These are phyloP conservation scores for Andrena bucephala DNA, from an alignment of 2,888 invertebrate genomes.

Conservation along the genomic window DNA sequence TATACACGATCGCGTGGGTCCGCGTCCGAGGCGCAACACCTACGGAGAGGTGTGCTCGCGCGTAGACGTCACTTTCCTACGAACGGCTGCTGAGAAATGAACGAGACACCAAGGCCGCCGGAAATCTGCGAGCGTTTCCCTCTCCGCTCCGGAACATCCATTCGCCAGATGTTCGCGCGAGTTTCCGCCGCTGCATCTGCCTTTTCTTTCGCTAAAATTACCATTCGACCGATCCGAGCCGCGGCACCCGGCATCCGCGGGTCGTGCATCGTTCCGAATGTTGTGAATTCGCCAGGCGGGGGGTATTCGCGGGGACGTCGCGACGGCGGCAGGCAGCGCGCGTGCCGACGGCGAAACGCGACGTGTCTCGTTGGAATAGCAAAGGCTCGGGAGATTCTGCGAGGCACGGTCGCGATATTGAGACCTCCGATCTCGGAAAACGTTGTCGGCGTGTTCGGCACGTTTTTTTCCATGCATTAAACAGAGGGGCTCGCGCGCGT, in stretches of 20 bases:
- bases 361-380: conserved; percentile 1
- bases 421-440: conserved; percentile 15
- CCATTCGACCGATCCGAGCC: background rate
- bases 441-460: background rate
- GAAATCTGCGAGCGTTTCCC: conserved; percentile 43
- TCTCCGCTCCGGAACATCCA: background rate
- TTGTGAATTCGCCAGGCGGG: background rate
- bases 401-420: conserved; percentile 24
- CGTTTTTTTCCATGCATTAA: conserved; percentile 45
- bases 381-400: background rate
- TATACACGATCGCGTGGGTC: conserved; percentile 59
- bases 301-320: background rate
- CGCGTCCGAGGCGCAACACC: conserved; percentile 24
- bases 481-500: conserved; percentile 24
- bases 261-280: background rate
- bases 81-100: conserved; percentile 22
- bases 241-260: background rate
- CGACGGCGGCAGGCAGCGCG: background rate
- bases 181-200: background rate
- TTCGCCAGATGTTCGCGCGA: background rate
- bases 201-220: too few relatives aligned
- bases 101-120: conserved; percentile 44
- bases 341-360: background rate
- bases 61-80: conserved; percentile 65
- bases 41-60: conserved; percentile 27